phyloP scores from a whole-genome alignment of 2,113 vertebrate species.

The Triplophysa rosa region DNA sequence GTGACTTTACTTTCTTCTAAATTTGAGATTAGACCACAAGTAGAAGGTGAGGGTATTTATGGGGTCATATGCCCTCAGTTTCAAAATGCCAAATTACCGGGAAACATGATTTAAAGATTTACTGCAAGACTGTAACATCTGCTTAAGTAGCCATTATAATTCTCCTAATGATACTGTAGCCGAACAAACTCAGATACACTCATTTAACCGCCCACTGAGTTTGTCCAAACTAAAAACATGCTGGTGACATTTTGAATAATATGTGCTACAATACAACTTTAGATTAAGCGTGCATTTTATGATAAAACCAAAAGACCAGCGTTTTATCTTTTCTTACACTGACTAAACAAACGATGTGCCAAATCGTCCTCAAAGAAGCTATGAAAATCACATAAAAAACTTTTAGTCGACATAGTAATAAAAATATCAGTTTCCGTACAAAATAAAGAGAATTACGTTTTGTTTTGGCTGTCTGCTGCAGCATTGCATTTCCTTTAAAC shows the following conservation, averaged over 20 bases:
- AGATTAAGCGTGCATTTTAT: slow-evolving; percentile 3
- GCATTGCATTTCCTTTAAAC: slow-evolving; percentile 8
- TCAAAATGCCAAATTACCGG: slow-evolving; percentile 22
- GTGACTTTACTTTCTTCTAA: neutral
- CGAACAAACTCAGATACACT: slow-evolving; percentile 18
- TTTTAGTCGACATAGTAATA: neutral
- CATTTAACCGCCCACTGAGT: slow-evolving; percentile 34
- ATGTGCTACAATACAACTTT: slow-evolving; percentile 34
- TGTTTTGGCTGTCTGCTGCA: neutral
- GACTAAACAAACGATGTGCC: neutral
- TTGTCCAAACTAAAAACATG: slow-evolving; percentile 27
- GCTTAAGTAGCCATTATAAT: slow-evolving; percentile 35
- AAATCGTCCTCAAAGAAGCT: neutral
- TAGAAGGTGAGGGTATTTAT: slow-evolving; percentile 18
- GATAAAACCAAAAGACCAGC: slow-evolving; percentile 24
- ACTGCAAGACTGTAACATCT: neutral
- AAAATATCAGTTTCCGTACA: neutral
- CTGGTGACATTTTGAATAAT: slow-evolving; percentile 44
- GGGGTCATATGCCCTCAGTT: slow-evolving; percentile 1
- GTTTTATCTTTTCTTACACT: neutral
- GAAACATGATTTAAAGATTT: slow-evolving; percentile 18
- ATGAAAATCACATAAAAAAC: neutral
- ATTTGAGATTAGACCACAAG: slow-evolving; percentile 3
- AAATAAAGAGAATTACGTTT: neutral
- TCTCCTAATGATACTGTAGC: slow-evolving; percentile 40